Percentiles rank a stretch among this genome's conserved stretches.
phyloP scores from a whole-genome alignment of 2,888 invertebrate genomes.

The Synergus gifuensis region DNA sequence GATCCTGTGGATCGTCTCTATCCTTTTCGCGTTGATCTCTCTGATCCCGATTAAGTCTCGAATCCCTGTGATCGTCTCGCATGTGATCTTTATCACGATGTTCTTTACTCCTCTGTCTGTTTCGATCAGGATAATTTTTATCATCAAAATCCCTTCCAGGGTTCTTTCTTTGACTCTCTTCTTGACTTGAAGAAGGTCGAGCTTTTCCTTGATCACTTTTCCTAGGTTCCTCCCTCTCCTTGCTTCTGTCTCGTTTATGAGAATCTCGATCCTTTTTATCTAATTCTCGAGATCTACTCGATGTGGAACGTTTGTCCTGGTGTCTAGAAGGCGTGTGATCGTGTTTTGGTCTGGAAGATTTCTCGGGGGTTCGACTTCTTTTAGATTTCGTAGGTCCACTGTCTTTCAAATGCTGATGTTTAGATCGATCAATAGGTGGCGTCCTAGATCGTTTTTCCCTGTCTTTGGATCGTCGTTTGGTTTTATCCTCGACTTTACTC shows the following conservation, averaged over 20 bases:
- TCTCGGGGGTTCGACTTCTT: slow-evolving; percentile 73
- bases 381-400: slow-evolving; percentile 60
- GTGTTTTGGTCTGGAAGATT: slow-evolving; percentile 67
- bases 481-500: slow-evolving; percentile 67
- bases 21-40: slow-evolving; percentile 66
- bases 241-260: slow-evolving; percentile 71
- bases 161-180: slow-evolving; percentile 75
- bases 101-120: slow-evolving; percentile 76
- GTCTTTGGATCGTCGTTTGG: slow-evolving; percentile 71
- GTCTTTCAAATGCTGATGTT: slow-evolving; percentile 70
- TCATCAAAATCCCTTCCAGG: slow-evolving; percentile 71
- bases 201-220: slow-evolving; percentile 65
- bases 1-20: slow-evolving; percentile 81
- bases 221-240: slow-evolving; percentile 69
- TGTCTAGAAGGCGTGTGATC: slow-evolving; percentile 61
- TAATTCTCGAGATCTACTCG: slow-evolving; percentile 62
- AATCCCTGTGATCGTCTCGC: slow-evolving; percentile 67
- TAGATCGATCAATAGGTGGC: slow-evolving; percentile 69
- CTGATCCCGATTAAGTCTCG: slow-evolving; percentile 59
- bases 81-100: slow-evolving; percentile 70
- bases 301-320: slow-evolving; percentile 63
- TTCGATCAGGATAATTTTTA: slow-evolving; percentile 78
- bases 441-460: slow-evolving; percentile 74
- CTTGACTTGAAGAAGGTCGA: slow-evolving; percentile 66
- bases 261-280: slow-evolving; percentile 72